Conservation (phyloP, 2,113 vertebrate species). For the Syngnathoides biaculeatus region DNA sequence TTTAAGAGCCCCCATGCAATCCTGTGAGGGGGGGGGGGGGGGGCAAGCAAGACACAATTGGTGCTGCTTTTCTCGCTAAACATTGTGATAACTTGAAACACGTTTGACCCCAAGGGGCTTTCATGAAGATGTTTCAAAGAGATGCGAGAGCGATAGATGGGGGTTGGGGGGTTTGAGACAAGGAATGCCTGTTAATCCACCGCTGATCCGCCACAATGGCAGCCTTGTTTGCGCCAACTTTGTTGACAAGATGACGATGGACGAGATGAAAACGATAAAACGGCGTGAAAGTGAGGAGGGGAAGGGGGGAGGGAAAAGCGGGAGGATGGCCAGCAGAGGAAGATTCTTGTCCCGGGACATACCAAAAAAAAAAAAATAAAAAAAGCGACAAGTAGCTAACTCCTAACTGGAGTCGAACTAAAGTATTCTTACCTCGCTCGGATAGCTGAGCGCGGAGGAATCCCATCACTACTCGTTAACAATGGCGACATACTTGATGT, state of each 20-base stretch:
- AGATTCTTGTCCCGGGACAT: not conserved
- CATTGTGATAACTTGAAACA: not conserved
- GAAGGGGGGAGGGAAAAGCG: not conserved
- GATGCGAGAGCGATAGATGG: constrained; percentile 2
- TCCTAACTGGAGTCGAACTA: not conserved
- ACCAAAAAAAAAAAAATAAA: not conserved
- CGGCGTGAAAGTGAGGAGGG: not conserved
- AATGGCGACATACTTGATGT: constrained; percentile 1
- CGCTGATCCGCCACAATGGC: constrained; percentile 77
- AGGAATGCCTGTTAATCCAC: constrained; percentile 78
- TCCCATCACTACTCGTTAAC: not conserved
- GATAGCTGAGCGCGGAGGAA: not conserved
- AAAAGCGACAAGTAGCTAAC: not conserved
- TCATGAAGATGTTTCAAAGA: constrained; percentile 40
- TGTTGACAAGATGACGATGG: constrained; percentile 65
- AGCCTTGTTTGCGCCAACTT: constrained; percentile 75
- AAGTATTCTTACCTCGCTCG: not conserved
- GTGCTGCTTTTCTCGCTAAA: not conserved
- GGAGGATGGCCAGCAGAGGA: not conserved
- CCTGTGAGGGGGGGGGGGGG: no score
- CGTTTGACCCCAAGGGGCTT: not conserved
- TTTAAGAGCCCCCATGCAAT: not conserved
- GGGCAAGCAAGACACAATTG: not conserved
- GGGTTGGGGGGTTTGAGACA: constrained; percentile 68
- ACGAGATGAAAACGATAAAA: constrained; percentile 26